Conservation (phyloP, 2,113 vertebrate species). For the Aix galericulata region DNA sequence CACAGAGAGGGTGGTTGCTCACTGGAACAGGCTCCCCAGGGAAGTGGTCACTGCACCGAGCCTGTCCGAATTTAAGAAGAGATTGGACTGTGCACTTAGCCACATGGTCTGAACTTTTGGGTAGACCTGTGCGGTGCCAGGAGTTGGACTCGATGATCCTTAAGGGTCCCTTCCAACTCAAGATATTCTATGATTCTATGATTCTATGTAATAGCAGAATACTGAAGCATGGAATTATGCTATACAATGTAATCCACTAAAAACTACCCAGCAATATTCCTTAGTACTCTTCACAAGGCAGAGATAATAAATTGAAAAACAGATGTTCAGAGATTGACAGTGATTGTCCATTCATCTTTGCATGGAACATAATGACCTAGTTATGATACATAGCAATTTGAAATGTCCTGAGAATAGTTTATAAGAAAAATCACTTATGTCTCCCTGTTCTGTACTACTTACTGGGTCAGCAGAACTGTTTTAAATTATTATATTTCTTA, state of each 20-base stretch:
- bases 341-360: neutral
- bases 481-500: neutral
- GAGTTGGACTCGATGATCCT: too few relatives aligned
- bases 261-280: neutral
- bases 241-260: neutral
- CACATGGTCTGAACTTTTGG: too few relatives aligned
- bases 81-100: too few relatives aligned
- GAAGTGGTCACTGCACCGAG: too few relatives aligned
- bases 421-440: neutral
- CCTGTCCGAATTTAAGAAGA: too few relatives aligned
- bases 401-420: neutral
- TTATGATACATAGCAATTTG: neutral
- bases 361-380: neutral
- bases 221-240: neutral
- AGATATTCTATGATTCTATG: too few relatives aligned
- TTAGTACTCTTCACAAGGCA: neutral
- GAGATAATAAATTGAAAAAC: neutral
- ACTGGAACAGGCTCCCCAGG: too few relatives aligned
- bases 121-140: too few relatives aligned
- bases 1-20: too few relatives aligned
- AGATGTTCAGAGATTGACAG: neutral
- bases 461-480: neutral
- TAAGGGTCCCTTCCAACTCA: too few relatives aligned
- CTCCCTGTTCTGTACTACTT: rapidly evolving
- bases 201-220: neutral